Base-by-base conservation (phyloP, 2,888 invertebrate genomes). In the Hartigia nigra region DNA sequence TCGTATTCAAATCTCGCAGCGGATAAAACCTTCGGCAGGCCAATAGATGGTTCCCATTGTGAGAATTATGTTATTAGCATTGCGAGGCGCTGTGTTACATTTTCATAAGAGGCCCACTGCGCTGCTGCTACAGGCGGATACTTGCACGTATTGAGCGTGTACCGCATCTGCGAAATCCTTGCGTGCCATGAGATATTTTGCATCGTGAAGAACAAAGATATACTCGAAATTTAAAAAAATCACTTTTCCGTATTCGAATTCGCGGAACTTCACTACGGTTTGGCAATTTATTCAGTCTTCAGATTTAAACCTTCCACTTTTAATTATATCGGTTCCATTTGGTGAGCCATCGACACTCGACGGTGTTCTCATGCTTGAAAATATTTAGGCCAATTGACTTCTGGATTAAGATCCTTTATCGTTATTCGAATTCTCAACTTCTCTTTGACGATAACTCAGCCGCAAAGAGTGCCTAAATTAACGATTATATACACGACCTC, bases 21-120 rank as follows among this genome's bases (percentile, higher is more conserved):
- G 23, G 39, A 39, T 70, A 34, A 77, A 72, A 74, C 39, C 39
- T 31, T 35, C 70, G 70, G 79, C 86, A 80, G 81, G 77, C 37
- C 77, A 39, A 72, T 80, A 78, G 74, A 76, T 69, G 74, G 70
- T 72, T 72, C 35, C 75, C 70, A 39, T 69, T 36, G 75, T 74
- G 76, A 74, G 77, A 81, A 81, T 81, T 70, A 78, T 79, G 74
- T 75, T 82, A 78, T 80, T 82, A 80, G 77, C 78, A 81, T 82
- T 77, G 78, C 76, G 79, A 76, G 70, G 76, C 70, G 75, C 36
- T 14, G 75, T n/a, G 36, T 80, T 78, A 75, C 75, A 79, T 80
- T 80, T 81, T 77, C 74, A 77, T 76, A 76, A 74, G 76, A 69
- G 31, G 31, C 75, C 55, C 70, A 70, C 75, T 35, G 75, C 31